Evolutionary conservation across 2,113 vertebrate genomes (phyloP), one percentile per base, ranked within the genome.

Genomic region (Cygnus buccinator): DNA sequence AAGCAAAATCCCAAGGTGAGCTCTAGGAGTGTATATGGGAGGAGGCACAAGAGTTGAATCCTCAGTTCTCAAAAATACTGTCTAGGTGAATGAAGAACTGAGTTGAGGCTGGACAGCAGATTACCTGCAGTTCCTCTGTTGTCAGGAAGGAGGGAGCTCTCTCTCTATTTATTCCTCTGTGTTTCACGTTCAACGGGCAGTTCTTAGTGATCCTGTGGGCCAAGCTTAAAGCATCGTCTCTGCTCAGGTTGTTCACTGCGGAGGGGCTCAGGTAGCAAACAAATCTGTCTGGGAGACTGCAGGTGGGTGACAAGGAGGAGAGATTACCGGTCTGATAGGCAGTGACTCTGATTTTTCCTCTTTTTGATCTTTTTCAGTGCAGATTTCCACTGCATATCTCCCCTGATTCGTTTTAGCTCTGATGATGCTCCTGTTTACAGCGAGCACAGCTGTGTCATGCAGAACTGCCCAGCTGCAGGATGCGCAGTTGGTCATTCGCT

Each of bases 231-330:
- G 77, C 41, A 0, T 84, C 93, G 3, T 85, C 65, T 61, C 26
- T 28, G 87, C 77, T 95, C 71, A 96, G 58, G 61, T 71, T 83
- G 1, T 68, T 72, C 78, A 95, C 77, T 4, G 96, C 94, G 0
- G 41, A 25, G 33, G 96, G 93, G 70, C 76, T 95, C 84, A 97
- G 89, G 87, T 33, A 87, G 54, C 97, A 97, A 20, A 97, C 2
- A 3, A 97, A 61, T 4, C 26, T 77, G 28, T 87, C 82, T 4
- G 97, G 97, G 52, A 97, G 57, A 13, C 97, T 97, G 70, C 22
- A 55, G 54, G 70, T 10, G 75, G 75, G 31, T 85, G 6, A 61
- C 12, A 71, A 71, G n/a, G 46, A 67, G 55, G 43, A 84, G 62
- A 85, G 26, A 57, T 6, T 84, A 52, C 4, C 25, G 11, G 8